Evolutionary conservation across 2,113 vertebrate species (phyloP), one percentile per base, ranked within the genome.

Genomic region (Cacatua alba): DNA sequence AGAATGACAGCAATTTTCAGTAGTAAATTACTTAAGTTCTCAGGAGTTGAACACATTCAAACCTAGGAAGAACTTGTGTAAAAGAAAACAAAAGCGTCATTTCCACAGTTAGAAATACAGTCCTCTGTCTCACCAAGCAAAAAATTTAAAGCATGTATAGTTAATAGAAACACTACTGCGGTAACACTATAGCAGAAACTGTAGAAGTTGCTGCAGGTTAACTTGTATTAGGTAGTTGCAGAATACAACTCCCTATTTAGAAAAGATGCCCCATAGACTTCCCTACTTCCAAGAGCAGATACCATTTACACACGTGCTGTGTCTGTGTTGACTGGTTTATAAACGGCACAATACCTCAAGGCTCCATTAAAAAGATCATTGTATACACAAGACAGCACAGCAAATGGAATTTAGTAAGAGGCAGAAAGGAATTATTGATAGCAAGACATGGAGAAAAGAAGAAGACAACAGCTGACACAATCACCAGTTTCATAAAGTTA

Each of bases 281-380:
- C 11, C 21, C n/a, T n/a, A 14, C 17, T 48, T 43, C 28, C 39
- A 52, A 53, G n/a, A 62, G n/a, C 35, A 70, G 41, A 1, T 29
- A 19, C 0, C 44, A 90, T 6, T 29, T 11, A 31, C 49, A 49
- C 28, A 7, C 2, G 18, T 37, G 18, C 51, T 1, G 0, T 33
- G 31, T 24, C 68, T 28, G 33, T 15, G 39, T 18, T 46, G 17
- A 23, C 51, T 68, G 43, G 52, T 53, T 90, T 92, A 19, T 21
- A 44, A 78, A 52, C 8, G 46, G 20, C 9, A 52, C 48, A 35
- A 26, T 25, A 72, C 23, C 26, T 29, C 69, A 53, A 49, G 31
- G 29, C 13, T 74, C 44, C 49, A 72, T 6, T 20, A 46, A 29
- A 85, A 76, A 49, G 24, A 37, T 24, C 1, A 1, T 1, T 59